Evolutionary conservation across 2,797 vertebrate species (phyloP), one percentile per base, ranked within the genome.

Genomic region (Lutjanus campechanus): DNA sequence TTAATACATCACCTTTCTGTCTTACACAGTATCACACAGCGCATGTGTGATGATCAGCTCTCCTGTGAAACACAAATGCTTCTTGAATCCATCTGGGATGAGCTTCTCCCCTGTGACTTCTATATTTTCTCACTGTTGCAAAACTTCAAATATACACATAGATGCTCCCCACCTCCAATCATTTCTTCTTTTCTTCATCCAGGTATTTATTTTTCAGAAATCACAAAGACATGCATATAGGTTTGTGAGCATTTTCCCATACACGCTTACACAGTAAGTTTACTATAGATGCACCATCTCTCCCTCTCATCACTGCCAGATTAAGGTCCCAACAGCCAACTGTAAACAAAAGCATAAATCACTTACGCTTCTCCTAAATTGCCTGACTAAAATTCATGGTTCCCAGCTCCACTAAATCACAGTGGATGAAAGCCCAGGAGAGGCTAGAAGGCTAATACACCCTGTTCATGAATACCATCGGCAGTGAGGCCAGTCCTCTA

Each of bases 341-440:
- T 60, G 82, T 86, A 91, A 94, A 93, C 87, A 90, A 88, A 89
- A 79, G 46, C 84, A 91, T 94, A 81, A 92, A 92, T 92, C 91
- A 90, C 61, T 44, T 58, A 25, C 4, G 15, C 79, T 73, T 84
- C 83, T 78, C 59, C 63, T 88, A 68, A 79, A 84, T 71, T 78
- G 86, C 76, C 79, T 81, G 85, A 71, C 82, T 88, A 76, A 90
- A 91, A 93, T 92, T 88, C 88, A 90, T 89, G 84, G 84, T 50
- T 82, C 73, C 77, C 65, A 61, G 50, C 60, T 53, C 36, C 78
- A 71, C 75, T 93, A 90, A 94, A 92, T 93, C 89, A 91, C 72
- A 74, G 66, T 22, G 65, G 81, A 83, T 44, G 79, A 93, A 79
- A 17, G 69, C 81, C 75, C 54, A 54, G 66, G 62, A 79, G 76